Evolutionary conservation across 1,140 invertebrate genomes (phyloP), one percentile per base, ranked within the genome.

Genomic region (Heliconius nattereri): DNA sequence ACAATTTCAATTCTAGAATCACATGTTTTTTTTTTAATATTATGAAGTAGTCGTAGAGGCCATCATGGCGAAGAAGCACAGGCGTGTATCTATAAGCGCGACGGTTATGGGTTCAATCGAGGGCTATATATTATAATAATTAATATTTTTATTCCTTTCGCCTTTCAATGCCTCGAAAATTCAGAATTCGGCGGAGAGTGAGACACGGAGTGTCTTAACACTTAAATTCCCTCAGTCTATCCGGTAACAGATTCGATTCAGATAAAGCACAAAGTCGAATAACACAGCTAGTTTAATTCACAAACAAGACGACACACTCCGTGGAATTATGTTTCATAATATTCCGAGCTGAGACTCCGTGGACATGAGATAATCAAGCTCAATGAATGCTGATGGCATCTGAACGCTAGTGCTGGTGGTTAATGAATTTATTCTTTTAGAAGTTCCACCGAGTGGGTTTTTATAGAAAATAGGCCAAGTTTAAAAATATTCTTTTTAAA

Each of bases 301-400:
- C 29, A 66, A 29, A 66, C 9, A 26, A 66, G 60, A 23, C 60
- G 60, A 66, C 60, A 57, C n/a, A 57, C 8, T 57, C n/a, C 13
- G 13, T 16, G 26, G 54, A 60, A 70, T 66, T 52, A 70, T 70
- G 54, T 74, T 71, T 79, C 78, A 79, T 75, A 75, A 74, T 73
- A 79, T 45, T 75, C 37, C 23, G 78, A 79, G 73, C 40, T 60
- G 75, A 75, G 78, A 66, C 75, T 70, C 60, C 75, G 57, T 81
- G 73, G 78, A 77, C 73, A 75, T 72, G 49, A 74, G 81, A 82
- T 87, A 88, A 88, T 88, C 85, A 86, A 88, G 70, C n/a, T 57
- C 85, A 87, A 88, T 87, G 82, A 87, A 84, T 79, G 78, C 74
- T 85, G 85, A 84, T 85, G 84, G 83, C 85, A 60, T 60, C 75